Base-by-base conservation (phyloP, 2,113 vertebrate species). In the Pelmatolapia mariae region DNA sequence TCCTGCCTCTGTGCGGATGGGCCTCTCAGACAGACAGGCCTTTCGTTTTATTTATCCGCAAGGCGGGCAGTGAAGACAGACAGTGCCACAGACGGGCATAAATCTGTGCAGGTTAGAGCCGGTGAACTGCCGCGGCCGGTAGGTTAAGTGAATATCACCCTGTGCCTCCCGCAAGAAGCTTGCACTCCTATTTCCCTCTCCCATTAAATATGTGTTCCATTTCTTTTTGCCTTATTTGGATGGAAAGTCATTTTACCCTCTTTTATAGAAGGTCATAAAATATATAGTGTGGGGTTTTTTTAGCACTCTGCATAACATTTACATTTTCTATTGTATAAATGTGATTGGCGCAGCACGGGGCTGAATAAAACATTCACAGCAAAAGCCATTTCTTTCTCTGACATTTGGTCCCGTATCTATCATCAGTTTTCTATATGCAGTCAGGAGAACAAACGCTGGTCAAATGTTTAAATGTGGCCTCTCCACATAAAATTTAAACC, bases 321-420 rank as follows among this genome's bases (percentile, higher is more conserved):
- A 95, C 93, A 96, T 96, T 95, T 96, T 95, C 93, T 92, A 94
- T 95, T 95, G 95, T 95, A 95, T 94, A 91, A 95, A 94, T 95
- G 93, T 95, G 95, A 96, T 94, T 90, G 86, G 45, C 6, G 76
- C 79, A 78, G 90, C 93, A 88, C 38, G 18, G 86, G 84, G 91
- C 90, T 94, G 95, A 96, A 96, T 95, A 94, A 96, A 96, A 96
- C 95, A 96, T 95, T 95, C 84, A 93, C 95, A 92, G 93, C 91
- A 92, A 95, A 95, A 96, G 95, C 93, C 94, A 95, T 96, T 96
- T 95, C 93, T 91, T 68, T 93, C 83, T 22, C 81, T 96, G 95
- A 96, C 95, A 96, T 96, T 96, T 96, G 95, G 91, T 95, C 92
- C 86, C 84, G 84, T 96, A 96, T 96, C 95, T 96, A 94, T 94